Conservation (phyloP, 2,888 invertebrate species). For the Strigamia crassipes region DNA sequence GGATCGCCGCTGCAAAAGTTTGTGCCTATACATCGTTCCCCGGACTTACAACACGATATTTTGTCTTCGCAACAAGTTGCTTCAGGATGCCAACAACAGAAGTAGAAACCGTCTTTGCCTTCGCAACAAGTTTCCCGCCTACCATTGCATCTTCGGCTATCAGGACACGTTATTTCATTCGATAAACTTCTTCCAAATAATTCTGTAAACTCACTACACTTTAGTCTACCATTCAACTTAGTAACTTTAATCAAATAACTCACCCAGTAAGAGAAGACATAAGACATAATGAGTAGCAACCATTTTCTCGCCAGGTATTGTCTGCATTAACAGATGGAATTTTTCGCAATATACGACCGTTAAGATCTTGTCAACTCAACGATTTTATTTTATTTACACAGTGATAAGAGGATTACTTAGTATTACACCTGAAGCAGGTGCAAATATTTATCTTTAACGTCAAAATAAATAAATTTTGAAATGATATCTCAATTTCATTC, state of each 20-base stretch:
- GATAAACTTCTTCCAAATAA: not conserved
- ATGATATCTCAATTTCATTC: too few species aligned
- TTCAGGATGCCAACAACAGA: constrained; percentile 37
- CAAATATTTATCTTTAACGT: not conserved
- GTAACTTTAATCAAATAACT: not conserved
- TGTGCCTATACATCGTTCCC: not conserved
- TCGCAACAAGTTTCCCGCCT: constrained; percentile 41
- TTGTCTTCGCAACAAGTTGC: constrained; percentile 44
- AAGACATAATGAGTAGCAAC: not conserved
- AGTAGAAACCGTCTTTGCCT: constrained; percentile 37
- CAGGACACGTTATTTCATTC: constrained; percentile 7
- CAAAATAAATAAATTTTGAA: too few species aligned
- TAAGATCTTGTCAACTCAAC: not conserved
- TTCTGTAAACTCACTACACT: not conserved
- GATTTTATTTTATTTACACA: not conserved
- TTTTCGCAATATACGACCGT: not conserved
- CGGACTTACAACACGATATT: constrained; percentile 36
- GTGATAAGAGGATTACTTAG: not conserved
- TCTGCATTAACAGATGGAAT: not conserved
- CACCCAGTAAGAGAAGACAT: not conserved
- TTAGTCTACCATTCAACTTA: not conserved
- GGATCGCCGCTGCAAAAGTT: constrained; percentile 44
- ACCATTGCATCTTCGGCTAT: constrained; percentile 6
- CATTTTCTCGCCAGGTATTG: not conserved
- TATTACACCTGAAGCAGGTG: not conserved